Conservation (phyloP, 1,140 invertebrate species). For the Drosophila erecta region DNA sequence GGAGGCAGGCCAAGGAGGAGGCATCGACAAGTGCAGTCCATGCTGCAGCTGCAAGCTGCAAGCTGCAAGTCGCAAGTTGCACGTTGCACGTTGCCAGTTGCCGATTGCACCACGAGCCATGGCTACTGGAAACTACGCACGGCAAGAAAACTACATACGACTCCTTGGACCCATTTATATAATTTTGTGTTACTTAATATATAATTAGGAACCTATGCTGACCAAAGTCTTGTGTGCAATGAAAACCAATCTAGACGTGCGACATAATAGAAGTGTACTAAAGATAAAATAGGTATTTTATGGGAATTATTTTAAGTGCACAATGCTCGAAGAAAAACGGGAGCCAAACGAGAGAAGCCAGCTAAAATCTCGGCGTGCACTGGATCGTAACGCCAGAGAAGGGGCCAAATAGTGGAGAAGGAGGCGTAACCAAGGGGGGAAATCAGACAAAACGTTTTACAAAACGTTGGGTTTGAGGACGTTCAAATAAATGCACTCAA, state of each 20-base stretch:
- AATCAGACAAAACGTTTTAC: conserved; percentile 73
- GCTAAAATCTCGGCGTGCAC: conserved; percentile 65
- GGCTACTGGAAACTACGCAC: conserved; percentile 40
- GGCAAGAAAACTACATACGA: conserved; percentile 3
- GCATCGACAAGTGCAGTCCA: conserved; percentile 63
- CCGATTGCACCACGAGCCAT: conserved; percentile 55
- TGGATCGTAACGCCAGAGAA: conserved; percentile 41
- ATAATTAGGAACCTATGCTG: too few species aligned
- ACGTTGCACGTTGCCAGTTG: conserved; percentile 36
- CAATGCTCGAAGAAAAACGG: conserved; percentile 17
- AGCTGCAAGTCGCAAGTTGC: conserved; percentile 43
- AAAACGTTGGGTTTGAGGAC: conserved; percentile 74
- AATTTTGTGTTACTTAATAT: neutral
- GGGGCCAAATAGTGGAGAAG: conserved; percentile 11
- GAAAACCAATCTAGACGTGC: too few species aligned
- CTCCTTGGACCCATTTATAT: too few species aligned
- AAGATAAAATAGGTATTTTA: too few species aligned
- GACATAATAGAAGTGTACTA: too few species aligned
- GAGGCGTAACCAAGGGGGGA: conserved; percentile 31
- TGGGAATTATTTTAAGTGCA: neutral
- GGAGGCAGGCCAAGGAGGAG: conserved; percentile 36
- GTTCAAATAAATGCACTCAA: conserved; percentile 82
- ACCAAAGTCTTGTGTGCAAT: too few species aligned
- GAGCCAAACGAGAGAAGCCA: conserved; percentile 20
- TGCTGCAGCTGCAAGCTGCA: conserved; percentile 52